Evolutionary conservation across 2,888 invertebrate genomes (phyloP).

Genomic region (Temnothorax ravouxi): DNA sequence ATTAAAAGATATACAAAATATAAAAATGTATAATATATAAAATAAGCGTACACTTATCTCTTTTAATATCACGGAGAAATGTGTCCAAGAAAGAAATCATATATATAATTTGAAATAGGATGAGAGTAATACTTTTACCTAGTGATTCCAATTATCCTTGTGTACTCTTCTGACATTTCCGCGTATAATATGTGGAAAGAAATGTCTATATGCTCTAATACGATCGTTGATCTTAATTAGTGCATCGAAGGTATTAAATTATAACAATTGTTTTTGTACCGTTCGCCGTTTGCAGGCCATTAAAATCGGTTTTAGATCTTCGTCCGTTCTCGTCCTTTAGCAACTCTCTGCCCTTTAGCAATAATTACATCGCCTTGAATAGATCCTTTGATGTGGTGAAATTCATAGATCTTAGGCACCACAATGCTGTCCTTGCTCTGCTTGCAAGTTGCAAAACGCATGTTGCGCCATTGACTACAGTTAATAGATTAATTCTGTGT

Average conservation of each 20-base stretch:
- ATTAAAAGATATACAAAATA: background rate
- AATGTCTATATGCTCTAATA: background rate
- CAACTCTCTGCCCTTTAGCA: background rate
- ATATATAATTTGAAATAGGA: background rate
- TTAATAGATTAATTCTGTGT: background rate
- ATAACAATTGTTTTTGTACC: background rate
- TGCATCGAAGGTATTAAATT: background rate
- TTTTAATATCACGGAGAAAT: background rate
- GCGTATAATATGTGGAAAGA: background rate
- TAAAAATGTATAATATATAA: background rate
- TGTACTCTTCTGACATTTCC: conserved; percentile 10
- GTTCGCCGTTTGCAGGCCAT: background rate
- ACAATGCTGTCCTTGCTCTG: background rate
- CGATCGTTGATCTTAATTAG: conserved; percentile 6
- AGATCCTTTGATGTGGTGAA: conserved; percentile 37
- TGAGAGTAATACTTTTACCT: background rate
- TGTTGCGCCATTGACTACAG: background rate
- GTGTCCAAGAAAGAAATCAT: background rate
- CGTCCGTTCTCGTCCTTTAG: background rate
- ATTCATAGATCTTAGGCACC: conserved; percentile 22
- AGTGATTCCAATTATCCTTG: background rate
- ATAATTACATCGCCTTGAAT: background rate
- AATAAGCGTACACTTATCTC: background rate
- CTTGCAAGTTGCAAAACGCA: background rate
- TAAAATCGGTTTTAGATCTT: conserved; percentile 10